Conservation (phyloP, 2,113 vertebrate genomes). For the Atlantisia rogersi region DNA sequence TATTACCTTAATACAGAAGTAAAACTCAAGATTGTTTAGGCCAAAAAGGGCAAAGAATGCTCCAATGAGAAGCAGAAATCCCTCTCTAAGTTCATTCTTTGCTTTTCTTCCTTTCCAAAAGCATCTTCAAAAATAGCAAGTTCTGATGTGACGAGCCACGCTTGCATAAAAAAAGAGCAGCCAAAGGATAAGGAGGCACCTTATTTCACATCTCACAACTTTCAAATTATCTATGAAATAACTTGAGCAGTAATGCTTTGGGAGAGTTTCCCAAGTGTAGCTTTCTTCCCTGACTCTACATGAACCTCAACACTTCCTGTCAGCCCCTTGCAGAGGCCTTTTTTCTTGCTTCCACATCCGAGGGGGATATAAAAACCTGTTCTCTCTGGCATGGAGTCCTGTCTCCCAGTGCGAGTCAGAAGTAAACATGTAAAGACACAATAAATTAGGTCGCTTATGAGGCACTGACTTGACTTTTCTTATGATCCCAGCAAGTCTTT, state of each 20-base stretch:
- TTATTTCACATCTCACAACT: not conserved
- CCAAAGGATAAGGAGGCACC: not conserved
- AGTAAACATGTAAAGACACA: not conserved
- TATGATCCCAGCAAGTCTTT: not conserved
- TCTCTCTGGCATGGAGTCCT: not conserved
- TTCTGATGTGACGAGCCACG: not conserved
- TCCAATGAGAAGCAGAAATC: not conserved
- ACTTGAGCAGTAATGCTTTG: not conserved
- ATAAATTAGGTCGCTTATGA: not conserved
- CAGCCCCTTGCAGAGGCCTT: not conserved
- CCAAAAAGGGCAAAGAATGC: not conserved
- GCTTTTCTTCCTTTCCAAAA: not conserved
- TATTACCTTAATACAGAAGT: not conserved
- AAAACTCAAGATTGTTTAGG: not conserved
- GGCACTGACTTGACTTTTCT: not conserved
- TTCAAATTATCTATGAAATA: not conserved
- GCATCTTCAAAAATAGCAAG: not conserved
- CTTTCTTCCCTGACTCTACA: not conserved
- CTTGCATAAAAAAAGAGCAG: not conserved
- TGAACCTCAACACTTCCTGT: not conserved
- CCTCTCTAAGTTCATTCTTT: not conserved
- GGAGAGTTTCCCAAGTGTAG: not conserved
- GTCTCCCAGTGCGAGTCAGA: not conserved
- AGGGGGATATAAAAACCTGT: not conserved
- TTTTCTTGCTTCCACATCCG: not conserved